phyloP scores from a whole-genome alignment of 2,888 invertebrate genomes.

The Masnerella sp. region DNA sequence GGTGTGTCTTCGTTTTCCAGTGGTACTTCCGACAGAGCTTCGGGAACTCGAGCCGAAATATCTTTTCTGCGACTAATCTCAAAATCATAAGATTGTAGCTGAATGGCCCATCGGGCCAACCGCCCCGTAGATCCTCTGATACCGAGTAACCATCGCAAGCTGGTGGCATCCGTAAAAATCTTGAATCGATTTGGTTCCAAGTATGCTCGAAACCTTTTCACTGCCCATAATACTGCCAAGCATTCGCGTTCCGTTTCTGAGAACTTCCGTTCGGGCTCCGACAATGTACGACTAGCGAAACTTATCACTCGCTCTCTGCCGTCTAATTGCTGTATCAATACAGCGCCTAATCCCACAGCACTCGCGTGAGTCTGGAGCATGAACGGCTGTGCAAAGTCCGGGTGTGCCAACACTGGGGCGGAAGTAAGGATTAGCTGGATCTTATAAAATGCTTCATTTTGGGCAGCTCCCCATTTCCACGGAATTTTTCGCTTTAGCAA shows the following conservation, averaged over 20 bases:
- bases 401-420: background rate
- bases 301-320: background rate
- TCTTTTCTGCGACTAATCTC: background rate
- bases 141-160: conserved; percentile 31
- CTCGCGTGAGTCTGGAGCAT: conserved; percentile 6
- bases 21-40: background rate
- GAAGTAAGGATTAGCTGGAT: background rate
- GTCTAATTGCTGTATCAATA: background rate
- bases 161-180: conserved; percentile 12
- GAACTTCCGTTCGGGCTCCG: background rate
- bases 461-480: background rate
- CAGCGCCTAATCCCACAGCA: conserved; percentile 10
- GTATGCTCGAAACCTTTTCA: background rate
- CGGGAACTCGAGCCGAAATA: background rate
- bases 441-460: background rate
- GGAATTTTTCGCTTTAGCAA: background rate
- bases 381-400: background rate
- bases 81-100: conserved; percentile 7
- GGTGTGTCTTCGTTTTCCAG: too few species aligned
- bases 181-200: background rate
- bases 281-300: conserved; percentile 13
- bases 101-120: conserved; percentile 50
- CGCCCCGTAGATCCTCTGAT: conserved; percentile 26
- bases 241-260: conserved; percentile 20
- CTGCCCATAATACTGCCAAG: conserved; percentile 1